Base-by-base conservation (phyloP, 2,113 vertebrate genomes). In the Epinephelus fuscoguttatus region DNA sequence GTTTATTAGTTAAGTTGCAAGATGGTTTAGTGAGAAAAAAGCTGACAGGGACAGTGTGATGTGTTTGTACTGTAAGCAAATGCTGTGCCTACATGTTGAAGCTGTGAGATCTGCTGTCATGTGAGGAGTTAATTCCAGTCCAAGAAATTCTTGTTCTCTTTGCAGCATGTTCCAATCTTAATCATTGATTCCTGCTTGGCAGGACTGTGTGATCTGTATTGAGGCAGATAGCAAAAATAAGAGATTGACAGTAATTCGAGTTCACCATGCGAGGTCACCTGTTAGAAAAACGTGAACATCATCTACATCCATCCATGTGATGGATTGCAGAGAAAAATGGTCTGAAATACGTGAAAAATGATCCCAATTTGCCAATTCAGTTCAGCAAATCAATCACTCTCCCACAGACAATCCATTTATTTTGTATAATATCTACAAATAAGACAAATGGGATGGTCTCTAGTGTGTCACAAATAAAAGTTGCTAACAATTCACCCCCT, bases 381-480 rank as follows among this genome's bases (percentile, higher is more conserved):
- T 78, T 86, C 78, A 78, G 68, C 37, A 1, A 87, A 85, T 73
- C 81, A 70, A 72, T 79, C 85, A 42, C 30, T 89, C 55, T 52
- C 64, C 17, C 66, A 67, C 53, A 72, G 47, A 75, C 19, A 75
- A 74, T 56, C 4, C 21, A 68, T 74, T 63, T 42, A 70, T 67
- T 55, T 59, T 0, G 3, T 61, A 57, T 79, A 33, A 55, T 71
- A 64, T 57, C 75, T 67, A 21, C 64, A 80, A 82, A 78, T 19
- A 64, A 76, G 67, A 90, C 60, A 68, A 78, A 81, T 57, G 12
- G 21, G 30, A 23, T 61, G 37, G 66, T 37, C 50, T 80, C 50
- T 56, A 21, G 59, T 47, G 56, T 19, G 40, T 69, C 33, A 15
- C 59, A 77, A 80, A 85, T 68, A 70, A 72, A 72, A 76, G 70